Percentiles rank a stretch among this genome's conserved stretches.
phyloP scores from a whole-genome alignment of 1,140 invertebrate genomes.

The Samia ricini region DNA sequence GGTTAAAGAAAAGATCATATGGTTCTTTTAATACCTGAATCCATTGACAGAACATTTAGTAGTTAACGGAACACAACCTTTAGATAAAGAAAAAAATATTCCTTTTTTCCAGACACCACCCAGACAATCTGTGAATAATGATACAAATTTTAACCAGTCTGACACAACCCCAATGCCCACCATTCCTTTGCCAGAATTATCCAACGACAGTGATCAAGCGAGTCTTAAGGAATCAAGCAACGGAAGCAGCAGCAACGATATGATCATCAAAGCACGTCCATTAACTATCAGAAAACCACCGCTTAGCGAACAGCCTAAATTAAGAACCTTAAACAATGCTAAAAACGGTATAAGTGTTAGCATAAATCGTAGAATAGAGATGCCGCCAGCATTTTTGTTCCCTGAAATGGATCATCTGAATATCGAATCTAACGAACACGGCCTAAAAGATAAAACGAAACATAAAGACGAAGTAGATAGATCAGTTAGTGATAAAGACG shows the following conservation, averaged over 20 bases:
- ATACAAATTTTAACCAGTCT: conserved; percentile 42
- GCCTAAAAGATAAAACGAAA: conserved; percentile 55
- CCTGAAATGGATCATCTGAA: conserved; percentile 82
- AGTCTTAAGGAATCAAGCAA: conserved; percentile 62
- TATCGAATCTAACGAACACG: conserved; percentile 46
- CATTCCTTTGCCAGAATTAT: conserved; percentile 45
- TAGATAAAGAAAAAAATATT: not conserved
- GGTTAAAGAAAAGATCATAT: too few relatives aligned
- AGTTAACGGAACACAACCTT: too few relatives aligned
- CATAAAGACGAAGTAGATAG: conserved; percentile 66
- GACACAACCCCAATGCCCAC: conserved; percentile 47
- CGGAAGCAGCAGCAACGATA: conserved; percentile 70
- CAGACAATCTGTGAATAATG: conserved; percentile 62
- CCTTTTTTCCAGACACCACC: conserved; percentile 60
- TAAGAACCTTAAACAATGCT: conserved; percentile 79
- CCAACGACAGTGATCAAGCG: conserved; percentile 50
- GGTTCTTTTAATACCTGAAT: too few relatives aligned
- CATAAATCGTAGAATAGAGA: conserved; percentile 87
- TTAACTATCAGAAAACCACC: conserved; percentile 88
- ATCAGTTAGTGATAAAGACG: conserved; percentile 66
- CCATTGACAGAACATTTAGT: too few relatives aligned
- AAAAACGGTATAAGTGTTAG: conserved; percentile 81
- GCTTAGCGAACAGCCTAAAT: conserved; percentile 85
- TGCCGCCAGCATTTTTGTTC: conserved; percentile 89
- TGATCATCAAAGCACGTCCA: conserved; percentile 88